Evolutionary conservation across 2,113 vertebrate species (phyloP).

Genomic region (Poecile atricapillus): DNA sequence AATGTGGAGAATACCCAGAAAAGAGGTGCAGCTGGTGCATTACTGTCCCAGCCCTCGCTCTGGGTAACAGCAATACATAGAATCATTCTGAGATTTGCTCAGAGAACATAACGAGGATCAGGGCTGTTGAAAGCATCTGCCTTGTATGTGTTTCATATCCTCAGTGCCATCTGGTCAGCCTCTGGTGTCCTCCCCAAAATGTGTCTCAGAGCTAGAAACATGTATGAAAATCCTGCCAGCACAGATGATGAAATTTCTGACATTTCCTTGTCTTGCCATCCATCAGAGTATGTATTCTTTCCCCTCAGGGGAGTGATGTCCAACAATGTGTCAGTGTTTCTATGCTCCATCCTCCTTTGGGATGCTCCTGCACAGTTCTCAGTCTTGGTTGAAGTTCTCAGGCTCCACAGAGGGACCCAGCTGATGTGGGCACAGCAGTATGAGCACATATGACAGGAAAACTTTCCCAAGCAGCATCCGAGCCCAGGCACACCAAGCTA

Average conservation of each 20-base stretch:
- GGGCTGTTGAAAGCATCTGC: not conserved
- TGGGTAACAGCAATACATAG: not conserved
- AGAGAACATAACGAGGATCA: not conserved
- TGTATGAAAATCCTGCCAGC: not conserved
- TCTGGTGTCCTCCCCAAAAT: not conserved
- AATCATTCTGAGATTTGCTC: not conserved
- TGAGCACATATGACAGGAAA: not conserved
- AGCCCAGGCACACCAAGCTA: not conserved
- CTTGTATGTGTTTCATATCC: not conserved
- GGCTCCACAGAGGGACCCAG: not conserved
- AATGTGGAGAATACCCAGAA: not conserved
- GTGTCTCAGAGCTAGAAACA: not conserved
- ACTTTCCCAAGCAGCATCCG: not conserved
- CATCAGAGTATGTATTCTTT: not conserved
- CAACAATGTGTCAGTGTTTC: not conserved
- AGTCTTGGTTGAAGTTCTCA: fast-evolving
- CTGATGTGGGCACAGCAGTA: fast-evolving
- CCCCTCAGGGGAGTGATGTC: not conserved
- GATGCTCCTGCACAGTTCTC: not conserved
- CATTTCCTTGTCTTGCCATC: not conserved
- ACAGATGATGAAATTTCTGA: not conserved
- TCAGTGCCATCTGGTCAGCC: not conserved
- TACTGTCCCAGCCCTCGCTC: not conserved
- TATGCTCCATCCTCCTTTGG: not conserved
- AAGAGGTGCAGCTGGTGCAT: not conserved